Base-by-base conservation (phyloP, 2,113 vertebrate species). In the Brachirus orientalis region DNA sequence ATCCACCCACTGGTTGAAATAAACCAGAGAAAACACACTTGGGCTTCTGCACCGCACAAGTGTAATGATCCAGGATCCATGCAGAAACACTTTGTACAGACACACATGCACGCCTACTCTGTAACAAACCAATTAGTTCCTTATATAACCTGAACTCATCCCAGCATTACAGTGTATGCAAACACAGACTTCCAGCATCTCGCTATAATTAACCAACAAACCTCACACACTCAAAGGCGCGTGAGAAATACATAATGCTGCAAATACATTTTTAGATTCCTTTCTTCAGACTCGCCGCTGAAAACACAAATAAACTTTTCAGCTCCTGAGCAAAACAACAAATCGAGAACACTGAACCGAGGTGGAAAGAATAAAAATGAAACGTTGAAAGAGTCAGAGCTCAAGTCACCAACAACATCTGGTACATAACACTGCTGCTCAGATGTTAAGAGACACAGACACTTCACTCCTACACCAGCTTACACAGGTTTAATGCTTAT, bases 41-140 rank as follows among this genome's bases (percentile, higher is more conserved):
- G 5, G 63, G 52, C 54, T 46, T 45, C 16, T 3, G 36, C 4
- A 6, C 16, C 51, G 16, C 53, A 19, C n/a, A 12, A 13, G 63
- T 6, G 72, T 52, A 74, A 79, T 65, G 80, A 83, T 72, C 67
- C 71, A 2, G 53, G 18, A 40, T 52, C 37, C 50, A 14, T 33
- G 33, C 55, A 18, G 44, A 76, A 57, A 69, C 58, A 78, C 62
- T 64, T 75, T 80, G 64, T 55, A 36, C 47, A 18, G 17, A 57
- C 72, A 41, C 20, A n/a, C 45, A 45, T 33, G 19, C 41, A 61
- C 63, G 2, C 73, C 70, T 37, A 28, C 69, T 52, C 72, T 3
- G 10, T 20, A 68, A 72, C 75, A 59, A 73, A 80, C 64, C 72
- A 81, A 81, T 88, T 83, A 63, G 61, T 46, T 71, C 33, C 56